A percentile compares a stretch with the other conserved stretches of the same genome.
These are phyloP conservation scores for Mechanitis mazaeus DNA, from an alignment of 2,888 invertebrate species.

Conservation along the genomic window DNA sequence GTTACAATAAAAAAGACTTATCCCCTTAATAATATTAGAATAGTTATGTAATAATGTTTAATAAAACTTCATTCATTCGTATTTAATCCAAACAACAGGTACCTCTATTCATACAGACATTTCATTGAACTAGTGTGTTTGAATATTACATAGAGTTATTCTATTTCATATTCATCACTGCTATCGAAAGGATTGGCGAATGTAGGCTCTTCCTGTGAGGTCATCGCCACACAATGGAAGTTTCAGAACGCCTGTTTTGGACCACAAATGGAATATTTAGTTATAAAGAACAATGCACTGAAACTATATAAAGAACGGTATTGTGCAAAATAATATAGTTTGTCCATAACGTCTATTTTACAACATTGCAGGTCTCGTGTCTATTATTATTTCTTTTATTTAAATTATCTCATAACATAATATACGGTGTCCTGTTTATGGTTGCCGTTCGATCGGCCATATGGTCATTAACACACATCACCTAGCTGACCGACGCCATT, in stretches of 20 bases:
- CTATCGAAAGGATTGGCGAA: constrained; percentile 12
- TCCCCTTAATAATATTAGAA: no score
- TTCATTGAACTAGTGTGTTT: not conserved
- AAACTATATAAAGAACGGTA: constrained; percentile 2
- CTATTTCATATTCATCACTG: constrained; percentile 14
- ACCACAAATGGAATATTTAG: constrained; percentile 2
- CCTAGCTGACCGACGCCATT: not conserved
- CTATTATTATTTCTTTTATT: not conserved
- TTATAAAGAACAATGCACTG: constrained; percentile 6
- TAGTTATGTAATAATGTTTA: not conserved
- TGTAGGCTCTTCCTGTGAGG: constrained; percentile 8
- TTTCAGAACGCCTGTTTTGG: constrained; percentile 3
- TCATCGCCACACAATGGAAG: constrained; percentile 9
- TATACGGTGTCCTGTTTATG: not conserved
- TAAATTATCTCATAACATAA: not conserved
- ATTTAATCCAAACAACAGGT: no score
- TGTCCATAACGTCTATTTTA: no score
- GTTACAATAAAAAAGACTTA: no score
- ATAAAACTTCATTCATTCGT: no score
- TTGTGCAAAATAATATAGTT: not conserved
- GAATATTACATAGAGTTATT: not conserved
- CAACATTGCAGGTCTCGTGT: not conserved
- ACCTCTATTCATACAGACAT: no score
- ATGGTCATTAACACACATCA: not conserved
- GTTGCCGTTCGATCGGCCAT: not conserved